A percentile compares a stretch with the other conserved stretches of the same genome.
phyloP scores from a whole-genome alignment of 2,113 vertebrate genomes.

The Plecotus auritus region DNA sequence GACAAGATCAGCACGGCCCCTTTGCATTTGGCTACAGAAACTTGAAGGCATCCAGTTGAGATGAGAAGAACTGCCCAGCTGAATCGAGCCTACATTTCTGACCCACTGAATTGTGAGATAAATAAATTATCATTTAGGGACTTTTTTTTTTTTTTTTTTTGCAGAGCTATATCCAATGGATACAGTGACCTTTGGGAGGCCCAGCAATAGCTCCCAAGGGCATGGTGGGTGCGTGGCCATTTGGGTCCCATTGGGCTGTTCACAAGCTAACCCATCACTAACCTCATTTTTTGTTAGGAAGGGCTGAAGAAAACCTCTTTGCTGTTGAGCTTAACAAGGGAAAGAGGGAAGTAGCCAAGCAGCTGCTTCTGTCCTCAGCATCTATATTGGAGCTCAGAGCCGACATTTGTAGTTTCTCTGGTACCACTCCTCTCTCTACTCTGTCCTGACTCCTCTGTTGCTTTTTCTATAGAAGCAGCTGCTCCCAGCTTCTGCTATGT shows the following conservation, averaged over 20 bases:
- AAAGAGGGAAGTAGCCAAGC: background rate
- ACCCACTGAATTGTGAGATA: background rate
- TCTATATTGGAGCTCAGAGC: background rate
- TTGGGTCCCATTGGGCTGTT: background rate
- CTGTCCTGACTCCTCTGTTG: background rate
- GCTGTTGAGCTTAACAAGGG: background rate
- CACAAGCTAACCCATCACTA: background rate
- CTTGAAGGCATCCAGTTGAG: background rate
- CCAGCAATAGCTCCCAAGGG: background rate
- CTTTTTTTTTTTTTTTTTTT: background rate
- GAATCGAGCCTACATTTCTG: background rate
- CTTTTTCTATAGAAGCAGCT: slow-evolving; percentile 37
- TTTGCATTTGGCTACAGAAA: background rate
- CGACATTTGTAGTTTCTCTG: background rate
- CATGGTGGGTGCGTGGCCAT: background rate
- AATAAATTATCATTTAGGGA: background rate
- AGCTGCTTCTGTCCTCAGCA: background rate
- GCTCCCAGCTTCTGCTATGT: slow-evolving; percentile 9
- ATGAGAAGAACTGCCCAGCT: background rate
- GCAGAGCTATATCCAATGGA: background rate
- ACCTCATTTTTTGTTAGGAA: background rate
- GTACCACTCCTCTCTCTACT: background rate
- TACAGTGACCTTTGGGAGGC: background rate
- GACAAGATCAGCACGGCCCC: background rate
- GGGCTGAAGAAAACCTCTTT: background rate